Evolutionary conservation across 2,113 vertebrate species (phyloP).

Genomic region (Lanius collurio): DNA sequence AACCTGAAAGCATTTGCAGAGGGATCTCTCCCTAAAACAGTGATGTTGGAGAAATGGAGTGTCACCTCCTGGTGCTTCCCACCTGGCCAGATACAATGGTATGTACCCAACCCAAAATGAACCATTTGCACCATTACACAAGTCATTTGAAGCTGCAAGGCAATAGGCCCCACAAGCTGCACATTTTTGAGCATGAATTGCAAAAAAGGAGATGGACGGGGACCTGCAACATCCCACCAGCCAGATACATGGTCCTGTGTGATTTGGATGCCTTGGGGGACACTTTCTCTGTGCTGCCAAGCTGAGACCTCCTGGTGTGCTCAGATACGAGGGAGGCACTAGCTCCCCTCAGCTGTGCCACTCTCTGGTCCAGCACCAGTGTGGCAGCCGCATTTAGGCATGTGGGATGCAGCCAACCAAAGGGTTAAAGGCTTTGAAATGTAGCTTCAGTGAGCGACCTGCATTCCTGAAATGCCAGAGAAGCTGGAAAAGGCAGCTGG

Average conservation of each 20-base stretch:
- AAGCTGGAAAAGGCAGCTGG: slow-evolving; percentile 35
- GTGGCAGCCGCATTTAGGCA: neutral
- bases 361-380: neutral
- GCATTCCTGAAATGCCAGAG: slow-evolving; percentile 52
- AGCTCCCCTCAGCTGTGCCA: neutral
- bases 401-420: neutral
- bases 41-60: neutral
- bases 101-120: rapidly evolving
- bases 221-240: rapidly evolving
- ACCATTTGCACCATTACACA: neutral
- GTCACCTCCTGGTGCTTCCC: neutral
- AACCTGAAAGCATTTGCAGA: neutral
- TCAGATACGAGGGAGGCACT: neutral
- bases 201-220: rapidly evolving
- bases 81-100: neutral
- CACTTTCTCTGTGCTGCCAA: rapidly evolving
- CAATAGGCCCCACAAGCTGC: neutral
- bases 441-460: neutral
- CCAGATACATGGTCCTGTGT: neutral
- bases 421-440: slow-evolving; percentile 40
- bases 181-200: neutral
- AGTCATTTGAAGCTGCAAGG: neutral
- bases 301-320: neutral
- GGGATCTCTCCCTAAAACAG: neutral
- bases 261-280: neutral